Conservation (phyloP, 2,797 vertebrate species). For the Coccyzus lansbergi region DNA sequence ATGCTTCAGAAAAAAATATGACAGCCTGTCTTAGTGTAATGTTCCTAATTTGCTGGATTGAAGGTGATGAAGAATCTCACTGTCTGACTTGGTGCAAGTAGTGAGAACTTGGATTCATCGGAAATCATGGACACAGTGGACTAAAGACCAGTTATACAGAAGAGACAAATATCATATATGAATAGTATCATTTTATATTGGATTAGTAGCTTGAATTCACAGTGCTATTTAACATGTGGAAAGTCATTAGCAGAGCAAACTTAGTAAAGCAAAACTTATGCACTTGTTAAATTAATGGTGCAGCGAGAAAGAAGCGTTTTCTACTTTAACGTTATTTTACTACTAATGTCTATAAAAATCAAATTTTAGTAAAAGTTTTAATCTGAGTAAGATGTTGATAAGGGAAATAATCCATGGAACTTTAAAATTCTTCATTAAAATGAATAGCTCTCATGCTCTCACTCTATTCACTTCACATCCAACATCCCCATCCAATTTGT, state of each 20-base stretch:
- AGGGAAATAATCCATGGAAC: not conserved
- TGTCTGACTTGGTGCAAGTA: not conserved
- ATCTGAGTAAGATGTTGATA: not conserved
- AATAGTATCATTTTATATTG: not conserved
- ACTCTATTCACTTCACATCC: not conserved
- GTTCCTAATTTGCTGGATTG: not conserved
- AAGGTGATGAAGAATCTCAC: not conserved
- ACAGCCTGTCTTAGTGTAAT: not conserved
- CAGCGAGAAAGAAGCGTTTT: not conserved
- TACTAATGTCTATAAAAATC: not conserved
- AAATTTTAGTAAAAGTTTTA: not conserved
- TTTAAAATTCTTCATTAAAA: slow-evolving; percentile 13
- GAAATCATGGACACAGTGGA: not conserved
- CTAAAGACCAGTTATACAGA: not conserved
- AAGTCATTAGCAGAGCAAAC: not conserved
- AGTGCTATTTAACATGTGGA: not conserved
- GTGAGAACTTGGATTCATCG: not conserved
- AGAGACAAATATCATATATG: not conserved
- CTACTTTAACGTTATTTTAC: not conserved
- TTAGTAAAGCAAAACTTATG: not conserved
- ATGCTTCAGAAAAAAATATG: not conserved
- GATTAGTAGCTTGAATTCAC: not conserved
- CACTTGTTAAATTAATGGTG: not conserved
- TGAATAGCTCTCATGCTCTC: not conserved
- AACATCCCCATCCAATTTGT: not conserved